Evolutionary conservation across 2,113 vertebrate species (phyloP), one percentile per base, ranked within the genome.

Genomic region (Cisticola juncidis): DNA sequence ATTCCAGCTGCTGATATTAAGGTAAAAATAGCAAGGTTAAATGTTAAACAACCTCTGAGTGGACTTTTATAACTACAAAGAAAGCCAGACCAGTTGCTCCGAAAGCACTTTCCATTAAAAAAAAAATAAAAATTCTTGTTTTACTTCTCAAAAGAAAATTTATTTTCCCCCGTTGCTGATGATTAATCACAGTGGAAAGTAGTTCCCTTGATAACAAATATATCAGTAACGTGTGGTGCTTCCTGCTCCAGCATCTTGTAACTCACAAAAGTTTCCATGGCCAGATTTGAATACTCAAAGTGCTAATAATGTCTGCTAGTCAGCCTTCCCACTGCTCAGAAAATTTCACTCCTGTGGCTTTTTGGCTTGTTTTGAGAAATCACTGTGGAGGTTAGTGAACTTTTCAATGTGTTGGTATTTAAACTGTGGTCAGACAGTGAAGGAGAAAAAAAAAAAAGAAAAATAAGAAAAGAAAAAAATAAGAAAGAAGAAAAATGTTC

Each of bases 281-380:
- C 76, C 88, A 89, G 62, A 86, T 93, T 93, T 92, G 80, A 94
- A 82, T 79, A 89, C 92, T 97, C 95, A 72, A 94, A 89, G 73
- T 88, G 95, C 92, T 98, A 97, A 97, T 97, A 97, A 97, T 93
- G 95, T 88, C 87, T 54, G 86, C 96, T 94, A 95, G 84, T 94
- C 94, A 84, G 97, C 95, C 86, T 97, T 98, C 97, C 97, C 90
- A 98, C 97, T 95, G 97, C 92, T 97, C 76, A 96, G 95, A 98
- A 98, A 97, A 97, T 97, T 97, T 98, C 97, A 95, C 97, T 97
- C 97, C 98, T 96, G 97, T 28, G 62, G 97, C 90, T 98, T 97
- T 94, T 97, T 98, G 97, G 97, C 98, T 97, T 94, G 85, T 89
- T 96, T 95, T 76, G 83, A 96, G 96, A 96, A 97, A 97, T 98